A percentile compares a stretch with the other conserved stretches of the same genome.
These are phyloP conservation scores for Conistra vaccinii DNA, from an alignment of 2,888 invertebrate genomes.

Conservation along the genomic window DNA sequence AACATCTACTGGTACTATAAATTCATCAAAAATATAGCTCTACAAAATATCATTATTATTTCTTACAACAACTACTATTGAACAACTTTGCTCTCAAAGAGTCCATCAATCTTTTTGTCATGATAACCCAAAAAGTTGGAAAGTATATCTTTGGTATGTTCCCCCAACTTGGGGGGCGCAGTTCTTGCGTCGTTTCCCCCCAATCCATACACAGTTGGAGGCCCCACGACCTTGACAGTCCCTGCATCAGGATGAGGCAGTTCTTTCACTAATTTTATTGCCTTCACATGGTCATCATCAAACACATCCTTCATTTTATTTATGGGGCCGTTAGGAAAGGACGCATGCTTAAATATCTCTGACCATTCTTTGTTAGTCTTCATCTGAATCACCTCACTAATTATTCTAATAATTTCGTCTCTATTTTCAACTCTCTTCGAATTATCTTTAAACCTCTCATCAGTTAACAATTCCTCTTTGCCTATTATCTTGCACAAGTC, in stretches of 20 bases:
- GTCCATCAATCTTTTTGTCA: constrained; percentile 90
- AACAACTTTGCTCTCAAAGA: constrained; percentile 85
- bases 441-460: constrained; percentile 94
- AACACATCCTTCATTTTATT: constrained; percentile 97
- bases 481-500: constrained; percentile 93
- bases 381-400: constrained; percentile 90
- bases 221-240: constrained; percentile 94
- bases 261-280: constrained; percentile 93
- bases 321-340: constrained; percentile 97
- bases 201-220: constrained; percentile 95
- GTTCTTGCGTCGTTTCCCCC: constrained; percentile 93
- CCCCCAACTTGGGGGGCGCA: constrained; percentile 96
- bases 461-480: constrained; percentile 90
- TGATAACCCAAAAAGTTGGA: constrained; percentile 92
- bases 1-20: neutral
- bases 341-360: constrained; percentile 92
- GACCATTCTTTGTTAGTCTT: constrained; percentile 95
- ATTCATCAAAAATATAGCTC: constrained; percentile 9
- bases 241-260: constrained; percentile 93
- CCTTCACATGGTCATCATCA: constrained; percentile 95
- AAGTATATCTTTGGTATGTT: constrained; percentile 96
- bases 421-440: constrained; percentile 94
- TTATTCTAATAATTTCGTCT: constrained; percentile 91
- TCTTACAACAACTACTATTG: constrained; percentile 63
- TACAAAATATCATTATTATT: neutral